Conservation (phyloP, 2,113 vertebrate species). For the Danionella cerebrum region DNA sequence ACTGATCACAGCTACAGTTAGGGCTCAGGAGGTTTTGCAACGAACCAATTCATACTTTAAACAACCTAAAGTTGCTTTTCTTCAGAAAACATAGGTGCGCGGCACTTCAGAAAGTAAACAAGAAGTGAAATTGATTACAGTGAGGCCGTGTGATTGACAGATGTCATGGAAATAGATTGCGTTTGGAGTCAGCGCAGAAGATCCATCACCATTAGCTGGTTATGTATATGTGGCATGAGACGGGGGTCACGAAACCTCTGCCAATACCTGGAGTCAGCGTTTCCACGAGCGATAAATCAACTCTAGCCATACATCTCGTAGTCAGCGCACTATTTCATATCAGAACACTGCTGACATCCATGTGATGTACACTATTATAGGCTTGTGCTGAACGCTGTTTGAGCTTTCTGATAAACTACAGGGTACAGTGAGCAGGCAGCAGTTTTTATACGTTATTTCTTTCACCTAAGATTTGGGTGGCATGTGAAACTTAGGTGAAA, state of each 20-base stretch:
- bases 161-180: conserved; percentile 40
- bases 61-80: neutral
- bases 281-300: conserved; percentile 34
- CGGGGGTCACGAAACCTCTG: conserved; percentile 18
- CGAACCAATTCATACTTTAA: too few species aligned
- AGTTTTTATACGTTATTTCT: too few species aligned
- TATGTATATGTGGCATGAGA: conserved; percentile 23
- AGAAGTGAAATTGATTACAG: conserved; percentile 36
- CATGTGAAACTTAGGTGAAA: too few species aligned
- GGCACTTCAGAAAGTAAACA: neutral
- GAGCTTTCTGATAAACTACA: neutral
- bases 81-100: neutral
- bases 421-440: neutral
- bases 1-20: too few species aligned
- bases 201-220: conserved; percentile 41
- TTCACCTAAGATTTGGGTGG: too few species aligned
- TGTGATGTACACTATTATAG: conserved; percentile 2
- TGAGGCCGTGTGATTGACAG: conserved; percentile 38
- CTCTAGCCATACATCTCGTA: conserved; percentile 15
- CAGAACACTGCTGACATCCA: conserved; percentile 2
- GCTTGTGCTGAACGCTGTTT: neutral
- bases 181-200: conserved; percentile 19
- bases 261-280: conserved; percentile 33
- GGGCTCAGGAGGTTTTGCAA: too few species aligned
- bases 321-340: conserved; percentile 4